phyloP scores from a whole-genome alignment of 2,888 invertebrate species.

The Dysmachus trigonus region DNA sequence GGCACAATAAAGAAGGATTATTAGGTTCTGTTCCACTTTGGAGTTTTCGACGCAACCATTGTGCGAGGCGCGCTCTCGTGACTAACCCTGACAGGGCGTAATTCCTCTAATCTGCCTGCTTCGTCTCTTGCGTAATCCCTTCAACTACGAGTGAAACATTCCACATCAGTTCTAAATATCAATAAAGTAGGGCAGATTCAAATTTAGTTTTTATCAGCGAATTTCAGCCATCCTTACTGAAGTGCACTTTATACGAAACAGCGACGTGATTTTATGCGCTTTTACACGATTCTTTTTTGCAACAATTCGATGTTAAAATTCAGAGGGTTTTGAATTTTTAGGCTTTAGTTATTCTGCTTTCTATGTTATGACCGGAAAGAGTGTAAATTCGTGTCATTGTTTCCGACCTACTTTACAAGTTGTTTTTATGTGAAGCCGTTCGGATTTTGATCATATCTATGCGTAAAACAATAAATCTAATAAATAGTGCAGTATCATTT shows the following conservation, averaged over 20 bases:
- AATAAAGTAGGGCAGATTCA: neutral
- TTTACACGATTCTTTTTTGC: neutral
- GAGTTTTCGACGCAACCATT: neutral
- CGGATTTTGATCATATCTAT: neutral
- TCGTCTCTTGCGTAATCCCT: neutral
- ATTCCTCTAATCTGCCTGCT: neutral
- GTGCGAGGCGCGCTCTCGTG: neutral
- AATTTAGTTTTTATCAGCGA: neutral
- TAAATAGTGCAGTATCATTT: neutral
- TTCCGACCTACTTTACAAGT: neutral
- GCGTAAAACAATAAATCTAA: neutral
- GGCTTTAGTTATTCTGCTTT: neutral
- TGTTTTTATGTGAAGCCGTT: neutral
- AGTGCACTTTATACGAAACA: neutral
- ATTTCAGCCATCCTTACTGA: neutral
- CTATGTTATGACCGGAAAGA: neutral
- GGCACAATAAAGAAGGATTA: conserved; percentile 26
- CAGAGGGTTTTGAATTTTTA: neutral
- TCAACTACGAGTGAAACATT: neutral
- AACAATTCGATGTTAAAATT: neutral
- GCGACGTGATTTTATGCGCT: neutral
- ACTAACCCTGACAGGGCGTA: neutral
- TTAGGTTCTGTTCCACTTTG: neutral
- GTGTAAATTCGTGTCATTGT: neutral
- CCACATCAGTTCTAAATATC: neutral